phyloP scores from a whole-genome alignment of 2,888 invertebrate species.

The Ophion ellenae region DNA sequence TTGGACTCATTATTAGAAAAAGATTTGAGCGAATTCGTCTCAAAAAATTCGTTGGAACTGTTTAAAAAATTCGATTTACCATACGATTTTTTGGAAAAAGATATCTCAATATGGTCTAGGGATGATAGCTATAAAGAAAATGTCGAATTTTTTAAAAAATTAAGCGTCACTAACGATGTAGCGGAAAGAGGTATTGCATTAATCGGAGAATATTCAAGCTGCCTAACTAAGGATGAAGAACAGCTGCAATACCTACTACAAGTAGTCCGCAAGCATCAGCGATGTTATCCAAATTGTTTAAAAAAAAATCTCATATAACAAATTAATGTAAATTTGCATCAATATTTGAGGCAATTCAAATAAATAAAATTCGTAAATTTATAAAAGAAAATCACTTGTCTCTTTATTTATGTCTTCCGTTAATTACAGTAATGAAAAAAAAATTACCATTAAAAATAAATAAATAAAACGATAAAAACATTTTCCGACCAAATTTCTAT shows the following conservation, averaged over 20 bases:
- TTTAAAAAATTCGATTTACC: no score
- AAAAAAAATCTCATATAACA: conserved; percentile 5
- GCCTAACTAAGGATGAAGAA: conserved; percentile 14
- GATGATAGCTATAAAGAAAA: background rate
- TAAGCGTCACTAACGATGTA: conserved; percentile 26
- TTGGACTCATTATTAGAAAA: background rate
- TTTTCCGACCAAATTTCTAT: no score
- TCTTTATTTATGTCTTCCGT: no score
- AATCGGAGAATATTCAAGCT: conserved; percentile 4
- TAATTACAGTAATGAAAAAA: no score
- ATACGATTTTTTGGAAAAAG: no score
- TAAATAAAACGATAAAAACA: no score
- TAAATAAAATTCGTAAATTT: no score
- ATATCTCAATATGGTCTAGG: no score
- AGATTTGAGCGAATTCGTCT: conserved; percentile 16
- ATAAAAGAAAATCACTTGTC: no score
- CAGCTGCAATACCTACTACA: conserved; percentile 8
- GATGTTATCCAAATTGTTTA: conserved; percentile 2
- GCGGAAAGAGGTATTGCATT: conserved; percentile 25
- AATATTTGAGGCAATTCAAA: no score
- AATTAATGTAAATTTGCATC: no score
- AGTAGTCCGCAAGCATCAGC: conserved; percentile 18
- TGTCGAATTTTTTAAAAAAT: background rate
- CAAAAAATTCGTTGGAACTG: background rate
- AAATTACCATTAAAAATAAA: no score